phyloP scores from a whole-genome alignment of 2,797 vertebrate species.

The Austrolebias charrua region DNA sequence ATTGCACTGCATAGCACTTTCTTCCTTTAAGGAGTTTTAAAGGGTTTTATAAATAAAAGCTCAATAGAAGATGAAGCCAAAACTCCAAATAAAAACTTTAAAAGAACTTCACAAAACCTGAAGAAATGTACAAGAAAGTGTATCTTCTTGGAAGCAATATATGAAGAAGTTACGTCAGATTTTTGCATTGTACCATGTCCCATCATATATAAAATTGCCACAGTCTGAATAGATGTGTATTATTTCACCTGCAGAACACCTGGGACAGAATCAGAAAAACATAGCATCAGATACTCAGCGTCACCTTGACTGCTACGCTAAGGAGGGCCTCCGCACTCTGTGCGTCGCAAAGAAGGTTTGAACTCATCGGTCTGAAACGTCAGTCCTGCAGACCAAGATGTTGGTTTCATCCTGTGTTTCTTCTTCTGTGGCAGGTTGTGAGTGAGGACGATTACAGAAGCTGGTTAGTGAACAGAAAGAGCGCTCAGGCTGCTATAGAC shows the following conservation, averaged over 20 bases:
- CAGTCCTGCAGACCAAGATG: not conserved
- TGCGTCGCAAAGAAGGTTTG: conserved; percentile 92
- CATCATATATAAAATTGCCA: not conserved
- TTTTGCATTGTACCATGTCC: no score
- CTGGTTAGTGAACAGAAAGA: conserved; percentile 84
- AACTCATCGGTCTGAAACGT: conserved; percentile 3
- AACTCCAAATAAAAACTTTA: not conserved
- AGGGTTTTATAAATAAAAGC: no score
- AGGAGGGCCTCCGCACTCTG: conserved; percentile 88
- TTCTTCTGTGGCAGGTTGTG: conserved; percentile 79
- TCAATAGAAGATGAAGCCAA: no score
- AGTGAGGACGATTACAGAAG: conserved; percentile 81
- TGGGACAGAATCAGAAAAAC: conserved; percentile 72
- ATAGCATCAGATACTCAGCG: conserved; percentile 83
- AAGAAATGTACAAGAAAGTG: no score
- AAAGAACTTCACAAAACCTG: no score
- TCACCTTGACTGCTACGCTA: conserved; percentile 88
- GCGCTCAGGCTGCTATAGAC: conserved; percentile 86
- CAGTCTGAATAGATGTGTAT: not conserved
- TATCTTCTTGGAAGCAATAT: no score
- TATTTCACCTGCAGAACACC: conserved; percentile 63
- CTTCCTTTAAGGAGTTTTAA: no score
- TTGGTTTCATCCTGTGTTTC: conserved; percentile 8
- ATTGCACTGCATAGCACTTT: no score
- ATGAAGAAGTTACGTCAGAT: no score